Base-by-base conservation (phyloP, 2,888 invertebrate genomes). In the Cordilura impudica region DNA sequence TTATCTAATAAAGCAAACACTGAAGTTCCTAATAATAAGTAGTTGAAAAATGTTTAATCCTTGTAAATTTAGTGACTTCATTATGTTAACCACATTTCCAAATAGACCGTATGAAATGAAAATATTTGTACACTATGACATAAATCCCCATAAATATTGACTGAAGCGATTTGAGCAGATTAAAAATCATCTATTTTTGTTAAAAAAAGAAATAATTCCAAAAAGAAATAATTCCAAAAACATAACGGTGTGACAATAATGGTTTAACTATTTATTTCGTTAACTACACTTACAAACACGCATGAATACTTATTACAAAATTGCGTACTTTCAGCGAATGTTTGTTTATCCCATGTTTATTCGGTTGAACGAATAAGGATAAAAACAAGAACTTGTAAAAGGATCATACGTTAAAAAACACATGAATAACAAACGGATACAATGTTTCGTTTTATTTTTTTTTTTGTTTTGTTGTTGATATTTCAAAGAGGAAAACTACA, bases 111-210 rank as follows among this genome's bases (percentile, higher is more conserved):
- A 70, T 66, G 12, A 75, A 56, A 71, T 53, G 39, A 75, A 79
- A 75, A 75, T 75, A 74, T 74, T 82, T 81, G 73, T 78, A 29
- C 12, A 61, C 83, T 83, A 83, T 88, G 90, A 88, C 89, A 86
- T 81, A 89, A 89, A 89, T 88, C 89, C 88, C 84, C 87, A 61
- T 89, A 89, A 89, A 89, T 89, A 86, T 89, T 89, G 88, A 88
- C 89, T 89, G 86, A 89, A 89, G 84, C 86, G 88, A 87, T 88
- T 86, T 87, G 84, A 87, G 83, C 88, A 88, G 89, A 86, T 89
- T 89, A 89, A 86, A 86, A 85, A 86, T 87, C 84, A 84, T 84
- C 84, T 84, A 83, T 47, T 81, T 66, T 61, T 67, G 43, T 47
- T 54, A 53, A 63, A 70, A 66, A 54, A 21, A 16, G 0, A 45